Evolutionary conservation across 2,113 vertebrate genomes (phyloP).

Genomic region (Saccopteryx leptura): DNA sequence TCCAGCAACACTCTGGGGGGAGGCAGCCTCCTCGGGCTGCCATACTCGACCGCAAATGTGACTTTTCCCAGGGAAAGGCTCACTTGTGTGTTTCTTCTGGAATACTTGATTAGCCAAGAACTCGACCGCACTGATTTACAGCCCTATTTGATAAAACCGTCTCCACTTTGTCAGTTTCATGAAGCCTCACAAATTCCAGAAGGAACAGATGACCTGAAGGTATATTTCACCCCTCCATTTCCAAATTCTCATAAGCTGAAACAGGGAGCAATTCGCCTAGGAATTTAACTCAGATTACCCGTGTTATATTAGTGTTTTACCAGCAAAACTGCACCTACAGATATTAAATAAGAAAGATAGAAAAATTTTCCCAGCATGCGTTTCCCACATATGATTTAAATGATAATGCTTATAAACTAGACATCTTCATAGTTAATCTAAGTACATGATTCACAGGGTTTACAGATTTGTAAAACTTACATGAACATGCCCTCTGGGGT

Average conservation of each 20-base stretch:
- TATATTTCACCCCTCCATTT: not conserved
- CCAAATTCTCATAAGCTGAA: conserved; percentile 17
- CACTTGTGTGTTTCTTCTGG: not conserved
- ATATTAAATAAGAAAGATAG: conserved; percentile 6
- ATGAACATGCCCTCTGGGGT: conserved; percentile 84
- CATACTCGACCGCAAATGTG: not conserved
- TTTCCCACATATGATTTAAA: not conserved
- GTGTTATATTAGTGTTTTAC: not conserved
- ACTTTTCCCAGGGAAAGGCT: not conserved
- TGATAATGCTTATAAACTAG: not conserved
- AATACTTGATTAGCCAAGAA: conserved; percentile 49
- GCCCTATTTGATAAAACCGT: not conserved
- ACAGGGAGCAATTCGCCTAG: not conserved
- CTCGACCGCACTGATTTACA: not conserved
- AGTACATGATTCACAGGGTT: conserved; percentile 68
- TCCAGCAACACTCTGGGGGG: conserved; percentile 8
- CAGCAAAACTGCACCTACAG: not conserved
- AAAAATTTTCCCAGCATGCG: not conserved
- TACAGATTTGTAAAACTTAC: conserved; percentile 82
- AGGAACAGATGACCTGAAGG: not conserved
- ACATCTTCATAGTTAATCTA: conserved; percentile 62
- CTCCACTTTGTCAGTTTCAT: not conserved
- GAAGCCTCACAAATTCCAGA: not conserved
- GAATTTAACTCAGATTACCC: not conserved
- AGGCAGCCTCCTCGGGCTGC: not conserved